Evolutionary conservation across 1,140 invertebrate species (phyloP), one percentile per base, ranked within the genome.

Genomic region (Babylonia areolata): DNA sequence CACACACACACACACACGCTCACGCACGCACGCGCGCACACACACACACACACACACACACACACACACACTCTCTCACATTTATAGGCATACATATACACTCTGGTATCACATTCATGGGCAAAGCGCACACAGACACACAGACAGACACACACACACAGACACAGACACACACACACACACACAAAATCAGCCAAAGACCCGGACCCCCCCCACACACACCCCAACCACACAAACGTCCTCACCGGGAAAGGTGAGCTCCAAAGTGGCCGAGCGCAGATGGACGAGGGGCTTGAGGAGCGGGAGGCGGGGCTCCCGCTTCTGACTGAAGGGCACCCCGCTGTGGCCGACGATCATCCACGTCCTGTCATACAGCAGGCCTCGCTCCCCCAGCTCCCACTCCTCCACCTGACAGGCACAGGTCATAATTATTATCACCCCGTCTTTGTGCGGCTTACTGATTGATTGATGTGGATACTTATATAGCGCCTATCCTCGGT

Each of bases 301-400:
- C 94, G 97, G 98, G 90, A 99, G 95, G 87, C 95, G 96, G 9
- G 46, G 46, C 0, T 97, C 96, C 82, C 97, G 96, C 93, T 99
- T 99, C 94, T 99, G 98, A 42, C 97, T 98, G 28, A 99, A 92
- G 85, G 96, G 97, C 71, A 97, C 95, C 37, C 98, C 98, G 91
- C 96, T 95, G 28, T 95, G 94, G 88, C 96, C 97, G 1, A 98
- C 95, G 85, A 99, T 96, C 97, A 99, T 97, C 98, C 98, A 99
- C 91, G 97, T 95, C 90, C 98, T 95, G 94, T 99, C 98, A 93
- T 97, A 98, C 91, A 96, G 94, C 31, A 99, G 95, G 1, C 98
- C 98, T 90, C 96, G 96, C 0, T 92, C 87, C 37, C 96, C 96
- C 51, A 98, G 93, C 58, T 95, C 94, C 97, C 98, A 99, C n/a